Percentiles rank a stretch among this genome's conserved stretches.
Evolutionary conservation across 2,797 vertebrate genomes (phyloP).

Genomic region (Fistularia tabacaria): DNA sequence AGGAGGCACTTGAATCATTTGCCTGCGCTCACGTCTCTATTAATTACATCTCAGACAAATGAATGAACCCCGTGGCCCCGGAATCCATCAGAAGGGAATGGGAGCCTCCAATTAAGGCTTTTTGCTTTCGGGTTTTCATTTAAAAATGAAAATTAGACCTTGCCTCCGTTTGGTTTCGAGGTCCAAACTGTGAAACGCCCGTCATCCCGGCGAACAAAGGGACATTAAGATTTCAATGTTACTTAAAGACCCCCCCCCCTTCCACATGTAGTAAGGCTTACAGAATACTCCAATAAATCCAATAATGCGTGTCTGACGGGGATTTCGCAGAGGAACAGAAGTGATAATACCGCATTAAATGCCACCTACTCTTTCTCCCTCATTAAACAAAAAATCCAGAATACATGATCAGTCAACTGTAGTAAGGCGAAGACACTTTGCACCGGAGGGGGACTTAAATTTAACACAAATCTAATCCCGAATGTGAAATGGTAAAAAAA

Average conservation of each 20-base stretch:
- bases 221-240: neutral
- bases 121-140: constrained; percentile 2
- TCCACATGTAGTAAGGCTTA: too few species aligned
- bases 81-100: neutral
- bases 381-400: too few species aligned
- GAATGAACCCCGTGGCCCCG: too few species aligned
- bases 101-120: constrained; percentile 14
- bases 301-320: neutral
- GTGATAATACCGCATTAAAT: too few species aligned
- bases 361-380: too few species aligned
- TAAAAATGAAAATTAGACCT: constrained; percentile 9
- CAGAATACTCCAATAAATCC: neutral
- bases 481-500: too few species aligned
- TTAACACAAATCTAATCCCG: too few species aligned
- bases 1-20: constrained; percentile 33
- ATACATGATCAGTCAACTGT: too few species aligned
- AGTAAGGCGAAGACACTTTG: too few species aligned
- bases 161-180: constrained; percentile 2
- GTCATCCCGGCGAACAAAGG: neutral
- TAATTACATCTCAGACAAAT: too few species aligned
- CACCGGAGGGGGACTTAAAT: too few species aligned
- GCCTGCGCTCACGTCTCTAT: neutral
- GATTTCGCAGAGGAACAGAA: too few species aligned
- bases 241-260: neutral
- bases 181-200: neutral